Evolutionary conservation across 2,113 vertebrate species (phyloP), one percentile per base, ranked within the genome.

Genomic region (Willisornis vidua): DNA sequence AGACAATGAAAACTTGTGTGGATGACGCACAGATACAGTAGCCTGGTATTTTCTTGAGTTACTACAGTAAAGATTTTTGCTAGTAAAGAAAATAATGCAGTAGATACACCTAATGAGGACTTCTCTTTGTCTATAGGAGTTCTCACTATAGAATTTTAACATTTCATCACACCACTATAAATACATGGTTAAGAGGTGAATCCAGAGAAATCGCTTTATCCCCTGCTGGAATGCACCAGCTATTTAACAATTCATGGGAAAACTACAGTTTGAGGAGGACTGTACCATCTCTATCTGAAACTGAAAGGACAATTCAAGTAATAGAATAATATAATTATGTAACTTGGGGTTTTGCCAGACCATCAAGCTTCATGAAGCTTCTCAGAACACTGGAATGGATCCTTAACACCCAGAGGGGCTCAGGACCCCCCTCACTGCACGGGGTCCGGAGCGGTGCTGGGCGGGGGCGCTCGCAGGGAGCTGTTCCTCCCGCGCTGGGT

Each of bases 271-370:
- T 45, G 51, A 93, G 79, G 49, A 77, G 74, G 59, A n/a, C 88
- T 59, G 72, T 59, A 74, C 79, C 72, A 28, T 85, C 74, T 85
- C 55, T 24, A 24, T 54, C 43, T 58, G 85, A 91, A 96, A 93
- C 12, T 66, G 89, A 93, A 96, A 67, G 89, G 91, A 93, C 81
- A 91, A 73, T 85, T 91, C 51, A 22, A 95, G 62, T 65, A 66
- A 94, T 35, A 43, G 85, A 94, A 90, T 95, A 94, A 95, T 95
- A n/a, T 57, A 87, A 95, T 96, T 92, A 94, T 35, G 70, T 93
- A 94, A 97, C 89, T 79, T 92, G 84, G 71, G 71, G 61, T 87
- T 89, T 79, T 87, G 87, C 94, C 94, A 87, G 74, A 73, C 37
- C 89, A 87, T 89, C 87, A 85, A 79, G 58, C 78, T 75, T 84